phyloP scores from a whole-genome alignment of 2,888 invertebrate genomes.

The Suillia variegata region DNA sequence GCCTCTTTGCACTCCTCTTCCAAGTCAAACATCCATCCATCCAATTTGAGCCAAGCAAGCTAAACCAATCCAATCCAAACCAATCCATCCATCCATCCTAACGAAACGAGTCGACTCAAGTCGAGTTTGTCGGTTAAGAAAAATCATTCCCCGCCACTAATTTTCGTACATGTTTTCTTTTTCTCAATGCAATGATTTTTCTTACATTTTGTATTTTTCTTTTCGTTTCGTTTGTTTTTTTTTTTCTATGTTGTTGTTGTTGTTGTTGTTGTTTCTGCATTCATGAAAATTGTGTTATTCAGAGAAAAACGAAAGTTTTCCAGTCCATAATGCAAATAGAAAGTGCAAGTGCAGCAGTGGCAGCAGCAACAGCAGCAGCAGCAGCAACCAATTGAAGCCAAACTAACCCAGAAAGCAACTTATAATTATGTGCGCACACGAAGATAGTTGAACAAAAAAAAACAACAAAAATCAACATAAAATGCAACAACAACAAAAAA shows the following conservation, averaged over 20 bases:
- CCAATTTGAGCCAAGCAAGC: too few species aligned
- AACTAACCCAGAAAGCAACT: conserved; percentile 15
- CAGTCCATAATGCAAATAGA: conserved; percentile 59
- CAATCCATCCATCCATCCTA: too few species aligned
- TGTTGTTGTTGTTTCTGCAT: conserved; percentile 48
- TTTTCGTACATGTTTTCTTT: conserved; percentile 10
- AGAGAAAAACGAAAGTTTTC: conserved; percentile 60
- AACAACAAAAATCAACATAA: too few species aligned
- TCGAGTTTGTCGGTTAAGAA: background rate
- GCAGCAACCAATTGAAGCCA: conserved; percentile 25
- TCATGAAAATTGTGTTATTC: conserved; percentile 33
- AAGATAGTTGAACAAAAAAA: too few species aligned
- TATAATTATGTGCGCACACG: background rate
- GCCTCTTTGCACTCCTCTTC: conserved; percentile 9
- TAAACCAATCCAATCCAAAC: too few species aligned
- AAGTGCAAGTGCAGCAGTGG: conserved; percentile 56
- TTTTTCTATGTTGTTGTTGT: conserved; percentile 23
- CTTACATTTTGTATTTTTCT: too few species aligned
- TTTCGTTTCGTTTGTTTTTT: too few species aligned
- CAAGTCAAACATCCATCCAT: too few species aligned
- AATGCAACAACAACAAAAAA: too few species aligned
- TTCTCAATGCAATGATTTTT: conserved; percentile 17
- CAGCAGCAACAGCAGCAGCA: conserved; percentile 1
- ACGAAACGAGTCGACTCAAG: conserved; percentile 11
- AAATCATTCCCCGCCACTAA: conserved; percentile 8